Evolutionary conservation across 2,113 vertebrate species (phyloP).

Genomic region (Arothron firmamentum): DNA sequence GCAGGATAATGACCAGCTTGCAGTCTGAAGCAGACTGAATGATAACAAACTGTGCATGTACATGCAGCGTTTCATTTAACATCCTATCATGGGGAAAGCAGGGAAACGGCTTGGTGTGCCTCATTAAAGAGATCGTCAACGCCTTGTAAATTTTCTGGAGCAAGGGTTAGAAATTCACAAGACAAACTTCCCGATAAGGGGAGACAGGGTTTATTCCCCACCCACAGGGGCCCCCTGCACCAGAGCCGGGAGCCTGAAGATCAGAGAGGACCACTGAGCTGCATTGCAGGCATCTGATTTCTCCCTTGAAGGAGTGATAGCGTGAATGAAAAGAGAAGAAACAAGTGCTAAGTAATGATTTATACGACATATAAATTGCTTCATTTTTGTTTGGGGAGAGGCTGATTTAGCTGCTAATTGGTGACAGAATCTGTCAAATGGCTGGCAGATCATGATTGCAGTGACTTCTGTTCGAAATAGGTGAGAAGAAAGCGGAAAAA

Average conservation of each 20-base stretch:
- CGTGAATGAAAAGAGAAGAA: conserved; percentile 52
- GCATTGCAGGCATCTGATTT: conserved; percentile 81
- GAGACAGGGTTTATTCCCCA: conserved; percentile 85
- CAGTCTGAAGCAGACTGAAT: conserved; percentile 95
- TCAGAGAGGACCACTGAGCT: conserved; percentile 64
- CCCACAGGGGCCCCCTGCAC: conserved; percentile 80
- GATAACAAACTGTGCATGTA: conserved; percentile 91
- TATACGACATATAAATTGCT: conserved; percentile 74
- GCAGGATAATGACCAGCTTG: conserved; percentile 98
- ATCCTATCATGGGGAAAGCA: conserved; percentile 84
- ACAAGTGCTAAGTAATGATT: conserved; percentile 71
- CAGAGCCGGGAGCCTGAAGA: conserved; percentile 50
- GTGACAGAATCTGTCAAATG: conserved; percentile 99
- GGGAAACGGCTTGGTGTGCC: conserved; percentile 67
- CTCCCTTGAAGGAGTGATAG: conserved; percentile 66
- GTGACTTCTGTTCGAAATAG: conserved; percentile 87
- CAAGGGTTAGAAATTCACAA: conserved; percentile 76
- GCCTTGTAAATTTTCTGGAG: conserved; percentile 66
- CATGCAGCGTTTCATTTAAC: conserved; percentile 92
- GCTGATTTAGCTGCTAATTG: conserved; percentile 99
- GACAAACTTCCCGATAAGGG: conserved; percentile 89
- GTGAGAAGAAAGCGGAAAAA: conserved; percentile 74
- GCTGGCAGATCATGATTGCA: conserved; percentile 89
- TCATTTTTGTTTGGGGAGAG: conserved; percentile 87
- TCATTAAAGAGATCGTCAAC: conserved; percentile 73